phyloP scores from a whole-genome alignment of 2,888 invertebrate species.

The Dryococelus australis region DNA sequence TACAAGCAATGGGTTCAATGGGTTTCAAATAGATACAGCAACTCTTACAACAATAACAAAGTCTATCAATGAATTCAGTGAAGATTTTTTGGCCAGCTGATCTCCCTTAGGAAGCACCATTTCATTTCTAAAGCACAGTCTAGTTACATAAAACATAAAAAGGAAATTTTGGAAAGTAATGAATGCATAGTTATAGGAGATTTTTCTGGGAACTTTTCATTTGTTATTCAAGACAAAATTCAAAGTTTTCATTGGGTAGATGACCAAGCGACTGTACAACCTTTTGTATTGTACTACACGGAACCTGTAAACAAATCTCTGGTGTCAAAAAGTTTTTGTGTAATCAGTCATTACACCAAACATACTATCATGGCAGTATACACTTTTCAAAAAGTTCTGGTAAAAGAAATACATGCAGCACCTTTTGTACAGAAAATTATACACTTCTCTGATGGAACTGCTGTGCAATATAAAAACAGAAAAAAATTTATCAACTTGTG shows the following conservation, averaged over 20 bases:
- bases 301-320: background rate
- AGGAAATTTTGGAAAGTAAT: background rate
- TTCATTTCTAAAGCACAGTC: background rate
- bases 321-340: background rate
- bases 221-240: too few relatives aligned
- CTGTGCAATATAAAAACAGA: background rate
- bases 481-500: conserved; percentile 19
- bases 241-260: background rate
- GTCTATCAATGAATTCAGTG: background rate
- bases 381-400: background rate
- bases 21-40: too few relatives aligned
- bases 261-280: conserved; percentile 18
- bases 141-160: conserved; percentile 9
- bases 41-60: background rate
- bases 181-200: too few relatives aligned
- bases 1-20: too few relatives aligned
- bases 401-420: background rate
- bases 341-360: background rate
- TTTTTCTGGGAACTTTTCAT: too few relatives aligned
- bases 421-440: conserved; percentile 17
- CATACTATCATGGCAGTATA: too few relatives aligned
- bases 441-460: conserved; percentile 3
- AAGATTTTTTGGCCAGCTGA: background rate
- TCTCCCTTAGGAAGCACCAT: background rate
- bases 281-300: background rate